These are phyloP conservation scores for Rugalucina vietnamica DNA, from an alignment of 2,888 invertebrate species.

Conservation along the genomic window DNA sequence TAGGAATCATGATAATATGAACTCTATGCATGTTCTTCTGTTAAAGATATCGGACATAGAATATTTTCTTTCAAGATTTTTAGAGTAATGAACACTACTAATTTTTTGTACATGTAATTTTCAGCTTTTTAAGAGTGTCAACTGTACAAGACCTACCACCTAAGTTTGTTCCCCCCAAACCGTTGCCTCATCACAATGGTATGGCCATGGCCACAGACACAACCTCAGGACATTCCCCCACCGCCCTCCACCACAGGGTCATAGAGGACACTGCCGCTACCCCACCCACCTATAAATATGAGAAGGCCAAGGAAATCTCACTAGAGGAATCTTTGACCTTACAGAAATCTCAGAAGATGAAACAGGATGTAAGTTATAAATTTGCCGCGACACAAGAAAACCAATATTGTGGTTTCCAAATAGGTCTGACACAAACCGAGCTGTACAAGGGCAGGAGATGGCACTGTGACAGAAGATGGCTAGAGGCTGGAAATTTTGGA, in stretches of 20 bases:
- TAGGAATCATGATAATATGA: no score
- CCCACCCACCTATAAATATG: constrained; percentile 58
- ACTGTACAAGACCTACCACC: constrained; percentile 35
- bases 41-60: no score
- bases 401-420: no score
- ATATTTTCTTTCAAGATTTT: no score
- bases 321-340: constrained; percentile 61
- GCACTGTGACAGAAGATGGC: no score
- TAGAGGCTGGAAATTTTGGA: no score
- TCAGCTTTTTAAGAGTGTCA: constrained; percentile 36
- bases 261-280: constrained; percentile 59
- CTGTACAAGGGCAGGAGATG: no score
- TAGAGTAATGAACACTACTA: no score
- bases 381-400: no score
- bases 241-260: not conserved
- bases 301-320: constrained; percentile 51
- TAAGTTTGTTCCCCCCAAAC: not conserved
- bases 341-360: constrained; percentile 55
- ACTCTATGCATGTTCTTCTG: no score
- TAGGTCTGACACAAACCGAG: no score
- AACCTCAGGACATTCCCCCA: not conserved
- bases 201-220: not conserved
- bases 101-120: no score
- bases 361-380: constrained; percentile 54
- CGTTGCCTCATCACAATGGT: not conserved